phyloP scores from a whole-genome alignment of 2,113 vertebrate species.

The Elephas maximus region DNA sequence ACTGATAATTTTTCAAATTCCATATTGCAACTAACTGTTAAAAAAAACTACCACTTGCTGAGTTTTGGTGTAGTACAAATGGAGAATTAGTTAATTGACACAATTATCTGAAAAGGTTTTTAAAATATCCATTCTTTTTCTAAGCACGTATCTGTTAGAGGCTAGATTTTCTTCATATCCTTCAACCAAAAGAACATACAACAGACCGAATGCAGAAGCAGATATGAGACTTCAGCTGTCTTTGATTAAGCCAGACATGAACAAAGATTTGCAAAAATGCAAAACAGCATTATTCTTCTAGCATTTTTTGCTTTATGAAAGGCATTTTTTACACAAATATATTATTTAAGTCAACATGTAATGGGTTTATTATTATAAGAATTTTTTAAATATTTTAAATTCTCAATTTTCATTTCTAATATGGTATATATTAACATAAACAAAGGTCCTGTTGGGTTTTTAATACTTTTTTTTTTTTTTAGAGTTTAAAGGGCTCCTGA shows the following conservation, averaged over 20 bases:
- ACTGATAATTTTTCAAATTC: neutral
- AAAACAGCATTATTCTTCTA: neutral
- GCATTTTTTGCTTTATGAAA: slow-evolving; percentile 44
- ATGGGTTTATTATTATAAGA: too few relatives aligned
- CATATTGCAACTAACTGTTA: neutral
- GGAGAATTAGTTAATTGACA: neutral
- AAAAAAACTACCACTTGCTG: slow-evolving; percentile 1
- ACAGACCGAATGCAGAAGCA: neutral
- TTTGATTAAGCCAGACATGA: neutral
- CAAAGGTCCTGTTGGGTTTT: neutral
- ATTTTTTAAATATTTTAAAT: too few relatives aligned
- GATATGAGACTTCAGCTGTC: neutral
- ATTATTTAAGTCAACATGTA: neutral
- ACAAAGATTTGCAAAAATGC: neutral
- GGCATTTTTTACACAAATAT: slow-evolving; percentile 18
- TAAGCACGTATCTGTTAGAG: neutral
- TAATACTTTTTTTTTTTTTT: neutral
- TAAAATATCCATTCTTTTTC: slow-evolving; percentile 7
- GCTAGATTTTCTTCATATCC: slow-evolving; percentile 13
- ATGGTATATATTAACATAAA: neutral
- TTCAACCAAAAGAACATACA: slow-evolving; percentile 15
- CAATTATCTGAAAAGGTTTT: neutral
- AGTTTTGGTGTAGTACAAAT: slow-evolving; percentile 41
- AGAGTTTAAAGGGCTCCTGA: slow-evolving; percentile 24
- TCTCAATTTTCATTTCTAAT: neutral